Percentiles rank a stretch among this genome's conserved stretches.
Evolutionary conservation across 2,113 vertebrate species (phyloP).

Genomic region (Potamarius usumacintae): DNA sequence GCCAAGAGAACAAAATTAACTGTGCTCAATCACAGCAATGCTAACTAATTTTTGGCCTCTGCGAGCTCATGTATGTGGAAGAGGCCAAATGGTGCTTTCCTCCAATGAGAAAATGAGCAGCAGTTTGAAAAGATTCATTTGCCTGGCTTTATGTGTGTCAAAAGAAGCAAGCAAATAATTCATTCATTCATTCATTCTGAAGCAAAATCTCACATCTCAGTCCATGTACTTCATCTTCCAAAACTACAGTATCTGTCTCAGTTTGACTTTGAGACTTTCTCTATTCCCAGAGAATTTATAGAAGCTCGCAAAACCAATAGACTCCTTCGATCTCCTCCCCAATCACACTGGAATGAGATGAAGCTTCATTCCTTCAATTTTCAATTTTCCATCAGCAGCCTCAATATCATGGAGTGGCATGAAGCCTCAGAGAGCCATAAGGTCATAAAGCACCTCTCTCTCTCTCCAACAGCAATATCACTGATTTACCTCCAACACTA

Average conservation of each 20-base stretch:
- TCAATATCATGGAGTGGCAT: constrained; percentile 62
- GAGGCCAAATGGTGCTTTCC: background rate
- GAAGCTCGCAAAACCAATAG: constrained; percentile 47
- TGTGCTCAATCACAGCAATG: background rate
- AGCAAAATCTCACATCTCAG: background rate
- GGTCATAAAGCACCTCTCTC: constrained; percentile 46
- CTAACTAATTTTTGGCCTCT: background rate
- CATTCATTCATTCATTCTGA: no score
- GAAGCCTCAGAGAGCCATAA: constrained; percentile 63
- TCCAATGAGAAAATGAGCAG: background rate
- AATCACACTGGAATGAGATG: constrained; percentile 45
- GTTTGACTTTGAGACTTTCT: constrained; percentile 29
- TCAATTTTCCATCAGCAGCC: constrained; percentile 68
- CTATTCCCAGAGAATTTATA: constrained; percentile 54
- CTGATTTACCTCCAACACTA: constrained; percentile 60
- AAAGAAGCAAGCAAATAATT: background rate
- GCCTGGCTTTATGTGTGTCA: background rate
- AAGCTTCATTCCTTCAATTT: constrained; percentile 62
- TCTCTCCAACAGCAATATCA: constrained; percentile 66
- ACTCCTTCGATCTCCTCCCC: constrained; percentile 45
- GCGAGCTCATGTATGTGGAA: background rate
- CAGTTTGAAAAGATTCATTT: background rate
- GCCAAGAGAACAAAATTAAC: background rate
- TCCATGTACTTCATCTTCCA: constrained; percentile 46
- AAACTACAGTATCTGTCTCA: constrained; percentile 56